Base-by-base conservation (phyloP, 2,113 vertebrate species). In the Toxostoma redivivum region DNA sequence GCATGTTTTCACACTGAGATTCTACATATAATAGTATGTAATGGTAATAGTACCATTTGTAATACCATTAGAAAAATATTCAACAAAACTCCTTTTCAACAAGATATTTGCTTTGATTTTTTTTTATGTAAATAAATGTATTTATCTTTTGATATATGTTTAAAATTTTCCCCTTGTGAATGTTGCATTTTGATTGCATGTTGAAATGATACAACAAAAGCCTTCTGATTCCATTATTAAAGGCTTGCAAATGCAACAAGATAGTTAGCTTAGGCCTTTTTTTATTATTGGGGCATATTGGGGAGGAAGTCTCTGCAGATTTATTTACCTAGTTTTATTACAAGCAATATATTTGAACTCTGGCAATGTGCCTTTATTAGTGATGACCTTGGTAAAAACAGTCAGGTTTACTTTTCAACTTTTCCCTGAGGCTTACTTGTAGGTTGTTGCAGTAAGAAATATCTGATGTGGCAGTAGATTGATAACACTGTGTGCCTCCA, bases 281-380 rank as follows among this genome's bases (percentile, higher is more conserved):
- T 30, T 44, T 21, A 37, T 50, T 3, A 6, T 0, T 40, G 10
- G 7, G 14, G 3, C 1, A 4, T 22, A 28, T 1, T 31, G 11
- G 0, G 5, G 11, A 18, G 7, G 11, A 53, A n/a, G 10, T 37
- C 20, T 62, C 25, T 2, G 2, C 15, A 62, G 7, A 11, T 76
- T 77, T 86, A 40, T 94, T 88, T 69, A 77, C 17, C 8, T 76
- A 71, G 12, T 38, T 65, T 47, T 86, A 40, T 83, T 73, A 30
- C 9, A 66, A 88, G 45, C 22, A 70, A 30, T 37, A 37, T 33
- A 50, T 37, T 31, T 92, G 35, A 91, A 65, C n/a, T 71, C 20
- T 37, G 6, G 2, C 0, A 0, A 84, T 38, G 20, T 67, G 8
- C 5, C 12, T 66, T 83, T 70, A 15, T 78, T 57, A n/a, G 47